Conservation (phyloP, 92 coral and sea anemone species). For the Porites evermanni region DNA sequence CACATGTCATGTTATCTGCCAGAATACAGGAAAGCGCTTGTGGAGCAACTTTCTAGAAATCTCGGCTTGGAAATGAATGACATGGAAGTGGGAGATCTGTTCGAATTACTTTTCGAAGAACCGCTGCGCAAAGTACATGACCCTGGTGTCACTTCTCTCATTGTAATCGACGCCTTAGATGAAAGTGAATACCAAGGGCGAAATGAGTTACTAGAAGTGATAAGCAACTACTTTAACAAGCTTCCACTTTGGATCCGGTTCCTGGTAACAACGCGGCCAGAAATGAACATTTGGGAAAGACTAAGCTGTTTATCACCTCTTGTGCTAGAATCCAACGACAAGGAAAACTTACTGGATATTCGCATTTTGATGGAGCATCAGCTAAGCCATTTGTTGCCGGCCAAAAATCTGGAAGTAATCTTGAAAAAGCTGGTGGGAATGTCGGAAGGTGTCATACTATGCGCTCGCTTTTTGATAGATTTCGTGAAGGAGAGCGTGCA, state of each 20-base stretch:
- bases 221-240: slow-evolving; percentile 31
- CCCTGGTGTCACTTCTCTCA: slow-evolving; percentile 11
- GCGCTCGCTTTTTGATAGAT: slow-evolving; percentile 11
- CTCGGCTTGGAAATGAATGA: slow-evolving; percentile 12
- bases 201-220: slow-evolving; percentile 43
- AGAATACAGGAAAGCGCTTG: slow-evolving; percentile 54
- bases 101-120: slow-evolving; percentile 57
- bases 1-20: slow-evolving; percentile 46
- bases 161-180: slow-evolving; percentile 64
- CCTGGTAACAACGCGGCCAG: slow-evolving; percentile 67
- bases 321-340: slow-evolving; percentile 24
- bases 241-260: slow-evolving; percentile 63
- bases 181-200: slow-evolving; percentile 61
- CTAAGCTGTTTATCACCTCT: slow-evolving; percentile 27
- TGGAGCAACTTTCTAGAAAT: slow-evolving; percentile 51
- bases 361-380: slow-evolving; percentile 23
- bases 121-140: slow-evolving; percentile 27
- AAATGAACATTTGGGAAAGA: slow-evolving; percentile 11
- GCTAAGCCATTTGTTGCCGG: slow-evolving; percentile 5
- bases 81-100: slow-evolving; percentile 54
- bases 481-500: neutral
- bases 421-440: slow-evolving; percentile 30
- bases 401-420: slow-evolving; percentile 3
- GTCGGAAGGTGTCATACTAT: slow-evolving; percentile 49
- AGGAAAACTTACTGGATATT: slow-evolving; percentile 52